Evolutionary conservation across 2,888 invertebrate genomes (phyloP), one percentile per base, ranked within the genome.

Genomic region (Chironomus riparius): DNA sequence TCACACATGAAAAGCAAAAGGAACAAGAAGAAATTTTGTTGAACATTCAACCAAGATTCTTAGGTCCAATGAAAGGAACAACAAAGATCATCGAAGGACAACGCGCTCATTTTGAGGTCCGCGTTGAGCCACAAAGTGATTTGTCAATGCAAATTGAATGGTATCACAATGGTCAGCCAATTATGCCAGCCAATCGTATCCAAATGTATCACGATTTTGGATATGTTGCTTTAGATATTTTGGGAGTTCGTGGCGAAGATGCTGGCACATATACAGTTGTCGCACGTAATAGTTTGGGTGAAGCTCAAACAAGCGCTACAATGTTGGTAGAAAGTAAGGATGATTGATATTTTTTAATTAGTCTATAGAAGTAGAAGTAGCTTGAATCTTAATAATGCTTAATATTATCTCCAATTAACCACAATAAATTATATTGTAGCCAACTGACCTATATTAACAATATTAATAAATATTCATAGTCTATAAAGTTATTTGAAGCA

Each of bases 151-250:
- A 89, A 81, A 91, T 96, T 78, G 97, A 98, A 85, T 99, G 98
- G 98, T 97, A 95, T 83, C 95, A 95, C 81, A 97, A 99, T 84
- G 97, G 96, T 75, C 91, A 93, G 82, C 91, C 94, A 78, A 91
- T 99, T 77, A 92, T 91, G 81, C 90, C 91, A 77, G 95, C 95
- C 50, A 94, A 92, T 81, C 90, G 98, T 79, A 98, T 95, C 81
- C 95, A 95, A 84, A 95, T 94, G 7, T 94, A 94, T 82, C 92
- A 97, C 80, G 97, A 98, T 84, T 98, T 98, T 85, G 98, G 98
- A 77, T 97, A 97, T 82, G 97, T 98, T 21, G 95, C 97, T 48
- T 87, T 99, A 78, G 98, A 98, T 81, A 95, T 98, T 80, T 87
- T 95, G 77, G 94, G 92, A 83, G 95, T 97, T 18, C 91, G 96